Evolutionary conservation across 2,797 vertebrate species (phyloP).

Genomic region (Neoniphon sammara): DNA sequence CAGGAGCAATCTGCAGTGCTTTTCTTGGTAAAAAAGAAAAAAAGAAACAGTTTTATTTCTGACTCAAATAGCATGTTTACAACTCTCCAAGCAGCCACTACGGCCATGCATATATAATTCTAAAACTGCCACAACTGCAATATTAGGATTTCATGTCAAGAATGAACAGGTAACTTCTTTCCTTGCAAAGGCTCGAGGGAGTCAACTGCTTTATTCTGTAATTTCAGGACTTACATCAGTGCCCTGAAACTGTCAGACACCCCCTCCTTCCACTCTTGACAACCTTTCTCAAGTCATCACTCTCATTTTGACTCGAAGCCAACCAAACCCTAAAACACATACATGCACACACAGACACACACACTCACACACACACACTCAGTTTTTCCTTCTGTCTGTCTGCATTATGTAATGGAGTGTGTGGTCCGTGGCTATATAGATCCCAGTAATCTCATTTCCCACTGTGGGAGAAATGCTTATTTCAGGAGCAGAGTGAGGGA

Average conservation of each 20-base stretch:
- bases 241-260: constrained; percentile 25
- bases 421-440: constrained; percentile 56
- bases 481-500: constrained; percentile 43
- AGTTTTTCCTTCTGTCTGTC: constrained; percentile 50
- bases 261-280: background rate
- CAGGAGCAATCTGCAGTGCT: background rate
- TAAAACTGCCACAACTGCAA: background rate
- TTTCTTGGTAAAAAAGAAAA: background rate
- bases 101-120: background rate
- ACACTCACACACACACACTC: constrained; percentile 14
- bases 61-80: background rate
- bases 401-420: constrained; percentile 63
- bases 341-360: constrained; percentile 7
- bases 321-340: constrained; percentile 13
- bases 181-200: background rate
- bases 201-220: constrained; percentile 15
- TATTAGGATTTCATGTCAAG: background rate
- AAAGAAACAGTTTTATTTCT: no score
- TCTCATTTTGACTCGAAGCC: constrained; percentile 8
- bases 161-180: background rate
- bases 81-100: background rate
- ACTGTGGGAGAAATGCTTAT: constrained; percentile 55
- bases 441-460: constrained; percentile 71
- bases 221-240: constrained; percentile 13
- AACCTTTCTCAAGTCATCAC: constrained; percentile 13